Evolutionary conservation across 2,113 vertebrate species (phyloP).

Genomic region (Pogonocichla stellata): DNA sequence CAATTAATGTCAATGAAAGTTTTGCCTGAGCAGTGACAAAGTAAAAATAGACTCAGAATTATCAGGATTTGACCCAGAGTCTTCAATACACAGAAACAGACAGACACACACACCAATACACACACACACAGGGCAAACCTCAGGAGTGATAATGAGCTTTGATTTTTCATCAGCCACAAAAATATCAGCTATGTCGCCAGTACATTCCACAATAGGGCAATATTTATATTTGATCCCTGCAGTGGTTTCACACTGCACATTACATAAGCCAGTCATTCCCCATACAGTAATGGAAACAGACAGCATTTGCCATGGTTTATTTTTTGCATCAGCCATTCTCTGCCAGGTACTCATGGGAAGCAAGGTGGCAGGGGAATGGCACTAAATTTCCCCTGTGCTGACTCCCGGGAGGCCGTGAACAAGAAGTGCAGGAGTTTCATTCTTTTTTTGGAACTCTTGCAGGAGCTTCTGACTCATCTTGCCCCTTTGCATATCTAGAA

Average conservation of each 20-base stretch:
- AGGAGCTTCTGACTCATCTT: not conserved
- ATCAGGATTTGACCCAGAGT: not conserved
- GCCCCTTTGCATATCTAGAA: not conserved
- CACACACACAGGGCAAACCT: not conserved
- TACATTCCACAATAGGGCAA: conserved; percentile 6
- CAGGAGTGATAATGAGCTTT: conserved; percentile 5
- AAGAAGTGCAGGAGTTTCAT: not conserved
- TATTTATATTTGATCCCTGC: conserved; percentile 34
- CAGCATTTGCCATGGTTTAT: conserved; percentile 29
- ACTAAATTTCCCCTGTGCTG: not conserved
- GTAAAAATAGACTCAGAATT: conserved; percentile 42
- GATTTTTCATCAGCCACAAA: conserved; percentile 51
- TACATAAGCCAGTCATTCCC: conserved; percentile 48
- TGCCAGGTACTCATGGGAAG: conserved; percentile 43
- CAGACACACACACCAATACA: not conserved
- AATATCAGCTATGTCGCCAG: conserved; percentile 7
- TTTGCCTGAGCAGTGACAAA: not conserved
- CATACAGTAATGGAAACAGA: conserved; percentile 60
- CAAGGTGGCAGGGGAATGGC: conserved; percentile 32
- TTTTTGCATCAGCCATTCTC: conserved; percentile 57
- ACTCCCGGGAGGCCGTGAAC: not conserved
- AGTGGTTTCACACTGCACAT: not conserved
- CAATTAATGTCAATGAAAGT: conserved; percentile 41
- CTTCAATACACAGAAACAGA: not conserved
- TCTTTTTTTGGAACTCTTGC: conserved; percentile 37